Percentiles rank a stretch among this genome's conserved stretches.
These are phyloP conservation scores for Oncorhynchus gorbuscha DNA, from an alignment of 2,113 vertebrate genomes.

Conservation along the genomic window DNA sequence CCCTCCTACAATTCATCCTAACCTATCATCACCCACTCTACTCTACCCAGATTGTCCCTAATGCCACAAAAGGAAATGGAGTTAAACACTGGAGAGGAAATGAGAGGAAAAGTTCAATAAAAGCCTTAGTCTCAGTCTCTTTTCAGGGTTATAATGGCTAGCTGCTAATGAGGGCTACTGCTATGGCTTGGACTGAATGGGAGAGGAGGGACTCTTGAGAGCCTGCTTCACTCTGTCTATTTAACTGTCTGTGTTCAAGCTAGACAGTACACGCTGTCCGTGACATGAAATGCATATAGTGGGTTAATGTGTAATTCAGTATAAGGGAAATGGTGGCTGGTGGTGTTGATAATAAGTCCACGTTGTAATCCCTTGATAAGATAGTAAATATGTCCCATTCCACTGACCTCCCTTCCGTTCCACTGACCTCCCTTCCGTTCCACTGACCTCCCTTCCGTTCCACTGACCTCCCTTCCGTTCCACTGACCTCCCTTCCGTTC, in stretches of 20 bases:
- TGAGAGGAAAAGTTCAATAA: conserved; percentile 60
- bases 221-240: not conserved
- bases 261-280: conserved; percentile 6
- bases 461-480: too few species aligned
- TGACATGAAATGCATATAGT: conserved; percentile 50
- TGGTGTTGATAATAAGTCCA: not conserved
- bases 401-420: too few species aligned
- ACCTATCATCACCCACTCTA: not conserved
- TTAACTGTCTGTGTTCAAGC: not conserved
- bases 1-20: conserved; percentile 1
- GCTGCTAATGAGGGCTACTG: conserved; percentile 39
- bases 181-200: conserved; percentile 30
- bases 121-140: conserved; percentile 37
- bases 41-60: conserved; percentile 16
- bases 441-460: too few species aligned
- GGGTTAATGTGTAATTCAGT: conserved; percentile 20
- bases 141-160: conserved; percentile 30
- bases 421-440: too few species aligned
- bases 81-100: conserved; percentile 56
- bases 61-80: conserved; percentile 18
- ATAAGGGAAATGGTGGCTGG: not conserved
- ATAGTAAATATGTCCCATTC: too few species aligned
- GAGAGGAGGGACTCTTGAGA: conserved; percentile 35
- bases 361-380: not conserved
- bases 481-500: too few species aligned